Conservation (phyloP, 1,140 invertebrate species). For the Anastrepha ludens region DNA sequence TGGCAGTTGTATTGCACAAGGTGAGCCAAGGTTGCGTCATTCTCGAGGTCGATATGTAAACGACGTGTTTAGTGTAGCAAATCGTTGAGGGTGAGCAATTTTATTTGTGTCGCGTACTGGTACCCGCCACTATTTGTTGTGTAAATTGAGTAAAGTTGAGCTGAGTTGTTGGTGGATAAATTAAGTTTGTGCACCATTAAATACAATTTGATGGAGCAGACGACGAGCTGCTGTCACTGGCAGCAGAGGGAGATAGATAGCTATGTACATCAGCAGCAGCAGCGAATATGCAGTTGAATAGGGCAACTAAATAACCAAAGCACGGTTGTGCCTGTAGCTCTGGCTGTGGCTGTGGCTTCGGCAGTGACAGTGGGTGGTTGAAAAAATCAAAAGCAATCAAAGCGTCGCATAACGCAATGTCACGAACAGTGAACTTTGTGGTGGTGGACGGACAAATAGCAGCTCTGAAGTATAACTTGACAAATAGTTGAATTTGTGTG, state of each 20-base stretch:
- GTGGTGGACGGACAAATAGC: neutral
- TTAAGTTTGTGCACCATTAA: neutral
- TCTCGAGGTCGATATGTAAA: neutral
- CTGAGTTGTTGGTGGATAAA: neutral
- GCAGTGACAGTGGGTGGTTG: neutral
- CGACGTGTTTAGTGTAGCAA: neutral
- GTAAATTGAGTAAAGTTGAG: neutral
- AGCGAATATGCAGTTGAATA: neutral
- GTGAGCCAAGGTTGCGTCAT: constrained; percentile 17
- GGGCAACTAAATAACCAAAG: neutral
- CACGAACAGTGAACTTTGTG: constrained; percentile 6
- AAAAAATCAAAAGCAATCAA: neutral
- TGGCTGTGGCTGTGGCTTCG: neutral
- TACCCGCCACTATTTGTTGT: neutral
- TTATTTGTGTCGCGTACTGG: neutral
- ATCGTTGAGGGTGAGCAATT: neutral
- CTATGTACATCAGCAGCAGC: neutral
- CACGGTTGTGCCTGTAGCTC: neutral
- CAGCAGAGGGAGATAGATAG: neutral
- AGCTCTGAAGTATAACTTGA: neutral
- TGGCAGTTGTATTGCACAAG: neutral
- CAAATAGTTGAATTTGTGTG: neutral
- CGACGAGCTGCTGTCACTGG: neutral
- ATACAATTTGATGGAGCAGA: constrained; percentile 1
- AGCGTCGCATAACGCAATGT: neutral